A percentile compares a stretch with the other conserved stretches of the same genome.
Evolutionary conservation across 1,140 invertebrate species (phyloP).

Genomic region (Drosophila pachea): DNA sequence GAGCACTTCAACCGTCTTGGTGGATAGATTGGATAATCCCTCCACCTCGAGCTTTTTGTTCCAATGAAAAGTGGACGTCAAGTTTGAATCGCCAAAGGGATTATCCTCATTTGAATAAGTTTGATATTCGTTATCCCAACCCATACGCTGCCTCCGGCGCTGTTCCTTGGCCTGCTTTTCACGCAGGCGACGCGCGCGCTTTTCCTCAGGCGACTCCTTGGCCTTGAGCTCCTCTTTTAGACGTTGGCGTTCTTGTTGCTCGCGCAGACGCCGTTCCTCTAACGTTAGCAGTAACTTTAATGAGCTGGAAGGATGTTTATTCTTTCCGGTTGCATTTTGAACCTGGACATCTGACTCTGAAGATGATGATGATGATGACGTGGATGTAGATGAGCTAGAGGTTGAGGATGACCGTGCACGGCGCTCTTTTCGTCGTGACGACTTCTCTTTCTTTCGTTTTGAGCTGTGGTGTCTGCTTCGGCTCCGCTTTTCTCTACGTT

Average conservation of each 20-base stretch:
- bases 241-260: conserved; percentile 84
- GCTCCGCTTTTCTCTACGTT: conserved; percentile 29
- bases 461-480: conserved; percentile 6
- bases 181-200: conserved; percentile 89
- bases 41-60: conserved; percentile 97
- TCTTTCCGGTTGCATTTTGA: conserved; percentile 26
- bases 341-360: background rate
- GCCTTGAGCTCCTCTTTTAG: conserved; percentile 92
- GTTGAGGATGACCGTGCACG: conserved; percentile 27
- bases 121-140: conserved; percentile 97
- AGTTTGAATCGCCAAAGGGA: conserved; percentile 97
- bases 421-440: conserved; percentile 25
- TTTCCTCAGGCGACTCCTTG: conserved; percentile 97
- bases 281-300: conserved; percentile 85
- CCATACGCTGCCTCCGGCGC: conserved; percentile 92
- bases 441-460: conserved; percentile 17
- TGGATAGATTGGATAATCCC: conserved; percentile 87
- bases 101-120: conserved; percentile 99
- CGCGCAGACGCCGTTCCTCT: conserved; percentile 83
- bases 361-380: conserved; percentile 36
- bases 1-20: conserved; percentile 91
- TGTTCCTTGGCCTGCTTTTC: conserved; percentile 97
- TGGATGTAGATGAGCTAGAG: conserved; percentile 17
- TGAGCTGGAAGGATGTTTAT: conserved; percentile 16
- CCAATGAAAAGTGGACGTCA: conserved; percentile 97